Evolutionary conservation across 2,113 vertebrate genomes (phyloP).

Genomic region (Eleginops maclovinus): DNA sequence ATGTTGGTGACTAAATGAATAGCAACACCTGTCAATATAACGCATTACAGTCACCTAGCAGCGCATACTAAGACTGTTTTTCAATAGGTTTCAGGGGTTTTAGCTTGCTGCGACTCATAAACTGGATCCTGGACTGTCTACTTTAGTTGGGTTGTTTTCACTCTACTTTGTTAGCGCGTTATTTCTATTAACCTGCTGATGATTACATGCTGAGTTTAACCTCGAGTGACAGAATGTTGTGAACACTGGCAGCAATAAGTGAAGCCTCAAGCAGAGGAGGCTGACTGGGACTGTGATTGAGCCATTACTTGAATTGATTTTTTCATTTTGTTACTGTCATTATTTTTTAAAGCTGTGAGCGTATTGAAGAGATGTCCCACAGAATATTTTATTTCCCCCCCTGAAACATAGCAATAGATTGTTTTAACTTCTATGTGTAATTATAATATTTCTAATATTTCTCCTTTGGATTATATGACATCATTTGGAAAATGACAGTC

Average conservation of each 20-base stretch:
- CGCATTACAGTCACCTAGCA: background rate
- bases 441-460: no score
- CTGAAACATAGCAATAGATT: no score
- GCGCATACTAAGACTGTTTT: background rate
- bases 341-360: background rate
- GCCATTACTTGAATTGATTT: no score
- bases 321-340: no score
- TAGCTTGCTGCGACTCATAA: background rate
- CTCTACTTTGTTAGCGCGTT: background rate
- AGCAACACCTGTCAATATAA: background rate
- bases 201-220: no score
- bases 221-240: background rate
- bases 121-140: background rate
- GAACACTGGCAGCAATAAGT: background rate
- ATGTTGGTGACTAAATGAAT: background rate
- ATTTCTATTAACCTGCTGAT: no score
- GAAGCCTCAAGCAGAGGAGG: no score
- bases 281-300: no score
- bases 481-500: no score
- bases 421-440: background rate
- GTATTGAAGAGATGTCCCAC: background rate
- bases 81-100: no score
- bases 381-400: background rate
- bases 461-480: no score
- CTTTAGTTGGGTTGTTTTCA: constrained; percentile 12